phyloP scores from a whole-genome alignment of 2,113 vertebrate genomes.

The Puffinus mauretanicus region DNA sequence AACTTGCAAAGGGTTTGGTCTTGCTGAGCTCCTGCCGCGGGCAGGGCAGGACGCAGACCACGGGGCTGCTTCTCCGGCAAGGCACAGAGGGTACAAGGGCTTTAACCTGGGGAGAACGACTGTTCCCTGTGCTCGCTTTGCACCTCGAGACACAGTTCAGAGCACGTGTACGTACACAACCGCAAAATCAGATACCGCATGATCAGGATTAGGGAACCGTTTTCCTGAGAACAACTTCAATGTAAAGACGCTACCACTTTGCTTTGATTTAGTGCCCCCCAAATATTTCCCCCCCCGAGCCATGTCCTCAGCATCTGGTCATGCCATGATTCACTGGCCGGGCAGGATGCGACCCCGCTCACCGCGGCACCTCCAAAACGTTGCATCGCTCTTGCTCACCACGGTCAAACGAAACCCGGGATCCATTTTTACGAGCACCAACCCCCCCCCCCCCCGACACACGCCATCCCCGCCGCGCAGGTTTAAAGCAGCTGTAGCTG shows the following conservation, averaged over 20 bases:
- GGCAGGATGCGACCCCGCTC: neutral
- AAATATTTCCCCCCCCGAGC: neutral
- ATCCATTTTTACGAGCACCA: too few relatives aligned
- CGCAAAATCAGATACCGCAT: neutral
- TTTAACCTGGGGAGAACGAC: rapidly evolving
- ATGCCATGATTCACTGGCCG: rapidly evolving
- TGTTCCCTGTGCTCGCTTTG: neutral
- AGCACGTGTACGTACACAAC: neutral
- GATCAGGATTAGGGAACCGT: neutral
- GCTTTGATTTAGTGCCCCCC: neutral
- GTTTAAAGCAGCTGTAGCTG: slow-evolving; percentile 5
- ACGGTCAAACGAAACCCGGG: rapidly evolving
- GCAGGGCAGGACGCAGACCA: neutral
- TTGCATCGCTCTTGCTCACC: neutral
- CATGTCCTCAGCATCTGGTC: rapidly evolving
- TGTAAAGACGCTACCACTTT: neutral
- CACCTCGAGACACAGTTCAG: neutral
- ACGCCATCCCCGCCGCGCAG: rapidly evolving
- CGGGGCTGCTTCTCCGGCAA: neutral
- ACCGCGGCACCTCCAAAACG: rapidly evolving
- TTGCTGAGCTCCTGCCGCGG: rapidly evolving
- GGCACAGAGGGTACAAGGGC: neutral
- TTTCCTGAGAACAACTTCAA: neutral
- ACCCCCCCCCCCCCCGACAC: neutral
- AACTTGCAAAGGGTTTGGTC: neutral